Evolutionary conservation across 23 tunicate species (phyloP).

Genomic region (Trididemnum clinides): DNA sequence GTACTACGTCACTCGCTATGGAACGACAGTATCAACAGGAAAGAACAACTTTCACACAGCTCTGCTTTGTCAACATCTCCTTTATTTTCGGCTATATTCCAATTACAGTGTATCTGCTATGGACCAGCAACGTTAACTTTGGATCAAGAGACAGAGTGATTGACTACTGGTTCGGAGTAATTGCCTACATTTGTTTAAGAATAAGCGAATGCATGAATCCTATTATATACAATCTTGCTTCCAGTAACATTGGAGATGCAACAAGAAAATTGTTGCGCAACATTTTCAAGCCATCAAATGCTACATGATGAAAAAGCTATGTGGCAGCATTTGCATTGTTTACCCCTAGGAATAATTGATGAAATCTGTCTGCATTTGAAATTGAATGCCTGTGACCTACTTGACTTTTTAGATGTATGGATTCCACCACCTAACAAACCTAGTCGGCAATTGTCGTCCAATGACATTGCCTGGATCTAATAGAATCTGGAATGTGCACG

Average conservation of each 20-base stretch:
- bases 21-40: conserved; percentile 33
- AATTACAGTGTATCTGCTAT: conserved; percentile 63
- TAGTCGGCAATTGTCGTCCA: too few relatives aligned
- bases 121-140: conserved; percentile 48
- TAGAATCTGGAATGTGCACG: too few relatives aligned
- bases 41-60: conserved; percentile 50
- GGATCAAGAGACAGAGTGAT: not conserved
- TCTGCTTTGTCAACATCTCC: conserved; percentile 42
- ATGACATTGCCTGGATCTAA: too few relatives aligned
- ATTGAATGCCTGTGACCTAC: too few relatives aligned
- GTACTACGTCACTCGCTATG: not conserved
- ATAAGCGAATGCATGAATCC: conserved; percentile 94
- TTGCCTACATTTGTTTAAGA: conserved; percentile 72
- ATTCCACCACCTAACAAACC: too few relatives aligned
- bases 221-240: conserved; percentile 78
- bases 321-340: too few relatives aligned
- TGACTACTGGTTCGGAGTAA: conserved; percentile 95
- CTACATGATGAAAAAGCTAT: too few relatives aligned
- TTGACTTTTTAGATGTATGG: too few relatives aligned
- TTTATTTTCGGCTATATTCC: conserved; percentile 78
- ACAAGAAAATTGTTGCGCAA: conserved; percentile 4
- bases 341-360: too few relatives aligned
- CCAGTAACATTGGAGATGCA: conserved; percentile 56
- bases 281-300: not conserved
- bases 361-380: too few relatives aligned